Conservation (phyloP, 1,140 invertebrate species). For the Drosophila persimilis region DNA sequence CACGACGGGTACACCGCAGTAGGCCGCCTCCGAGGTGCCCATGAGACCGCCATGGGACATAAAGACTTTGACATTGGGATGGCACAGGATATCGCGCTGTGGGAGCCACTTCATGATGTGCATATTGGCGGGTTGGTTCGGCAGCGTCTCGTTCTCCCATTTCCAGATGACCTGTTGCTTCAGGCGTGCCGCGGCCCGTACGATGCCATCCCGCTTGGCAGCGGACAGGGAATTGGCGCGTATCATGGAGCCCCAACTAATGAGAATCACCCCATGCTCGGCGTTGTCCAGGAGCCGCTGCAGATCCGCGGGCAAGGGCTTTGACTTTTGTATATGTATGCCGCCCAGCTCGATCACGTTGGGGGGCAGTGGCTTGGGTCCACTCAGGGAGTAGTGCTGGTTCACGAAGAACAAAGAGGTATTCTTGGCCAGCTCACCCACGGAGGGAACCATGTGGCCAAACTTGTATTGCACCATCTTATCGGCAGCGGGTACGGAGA, state of each 20-base stretch:
- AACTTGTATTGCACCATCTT: constrained; percentile 75
- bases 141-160: constrained; percentile 86
- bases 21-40: constrained; percentile 89
- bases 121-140: constrained; percentile 86
- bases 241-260: constrained; percentile 89
- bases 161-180: constrained; percentile 89
- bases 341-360: constrained; percentile 88
- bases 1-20: constrained; percentile 89
- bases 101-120: constrained; percentile 88
- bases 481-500: constrained; percentile 59
- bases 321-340: constrained; percentile 85
- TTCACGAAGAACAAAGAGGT: constrained; percentile 87
- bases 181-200: constrained; percentile 85
- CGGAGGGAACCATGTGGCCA: constrained; percentile 85
- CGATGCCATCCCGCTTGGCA: constrained; percentile 85
- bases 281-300: constrained; percentile 88
- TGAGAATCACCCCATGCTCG: constrained; percentile 87
- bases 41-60: constrained; percentile 90
- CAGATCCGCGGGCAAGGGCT: constrained; percentile 85
- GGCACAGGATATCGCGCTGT: constrained; percentile 89
- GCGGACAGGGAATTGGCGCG: constrained; percentile 86
- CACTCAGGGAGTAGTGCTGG: constrained; percentile 86
- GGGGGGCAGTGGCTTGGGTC: constrained; percentile 85
- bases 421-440: constrained; percentile 85
- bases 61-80: constrained; percentile 88